Evolutionary conservation across 2,797 vertebrate species (phyloP).

Genomic region (Acipenser oxyrinchus): DNA sequence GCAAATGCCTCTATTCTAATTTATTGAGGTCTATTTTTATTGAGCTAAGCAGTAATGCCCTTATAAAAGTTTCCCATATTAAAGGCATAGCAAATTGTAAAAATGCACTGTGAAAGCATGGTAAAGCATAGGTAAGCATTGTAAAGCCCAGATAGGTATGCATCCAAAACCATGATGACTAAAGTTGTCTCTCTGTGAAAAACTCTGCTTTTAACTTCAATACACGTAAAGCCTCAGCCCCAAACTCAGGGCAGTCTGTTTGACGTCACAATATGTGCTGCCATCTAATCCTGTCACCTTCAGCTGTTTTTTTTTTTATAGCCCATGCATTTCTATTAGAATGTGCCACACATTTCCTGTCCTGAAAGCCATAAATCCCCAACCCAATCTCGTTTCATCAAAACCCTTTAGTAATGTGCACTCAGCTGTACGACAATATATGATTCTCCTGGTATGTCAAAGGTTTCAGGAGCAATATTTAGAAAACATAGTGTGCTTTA

Average conservation of each 20-base stretch:
- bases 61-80: too few species aligned
- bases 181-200: not conserved
- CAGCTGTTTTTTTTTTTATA: not conserved
- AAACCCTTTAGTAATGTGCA: not conserved
- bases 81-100: too few species aligned
- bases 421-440: not conserved
- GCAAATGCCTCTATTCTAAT: too few species aligned
- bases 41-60: too few species aligned
- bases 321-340: not conserved
- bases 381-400: constrained; percentile 2
- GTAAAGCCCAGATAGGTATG: too few species aligned
- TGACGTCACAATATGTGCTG: not conserved
- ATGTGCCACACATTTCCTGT: not conserved
- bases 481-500: constrained; percentile 1
- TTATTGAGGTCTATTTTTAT: too few species aligned
- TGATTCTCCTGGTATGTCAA: not conserved
- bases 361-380: not conserved
- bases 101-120: too few species aligned
- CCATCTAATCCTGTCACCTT: constrained; percentile 4
- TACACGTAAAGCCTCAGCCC: not conserved
- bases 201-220: not conserved
- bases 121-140: too few species aligned
- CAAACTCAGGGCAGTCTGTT: not conserved
- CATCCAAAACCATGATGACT: not conserved
- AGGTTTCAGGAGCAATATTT: not conserved